A percentile compares a stretch with the other conserved stretches of the same genome.
Conservation (phyloP, 2,888 invertebrate species). For the Papilio elwesi region DNA sequence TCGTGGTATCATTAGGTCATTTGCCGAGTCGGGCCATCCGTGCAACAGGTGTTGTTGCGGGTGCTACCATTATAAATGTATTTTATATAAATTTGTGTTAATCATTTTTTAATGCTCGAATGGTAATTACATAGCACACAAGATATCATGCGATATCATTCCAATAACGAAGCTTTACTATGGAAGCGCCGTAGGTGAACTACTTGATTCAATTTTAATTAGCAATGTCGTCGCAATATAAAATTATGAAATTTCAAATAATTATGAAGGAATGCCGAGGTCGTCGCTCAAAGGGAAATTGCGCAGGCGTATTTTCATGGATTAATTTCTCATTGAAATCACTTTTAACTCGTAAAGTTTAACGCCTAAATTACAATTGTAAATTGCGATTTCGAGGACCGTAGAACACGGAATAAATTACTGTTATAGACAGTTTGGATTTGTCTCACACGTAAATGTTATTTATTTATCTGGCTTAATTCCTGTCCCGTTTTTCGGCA, state of each 20-base stretch:
- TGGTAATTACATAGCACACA: background rate
- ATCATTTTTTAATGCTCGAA: too few species aligned
- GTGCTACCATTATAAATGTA: too few species aligned
- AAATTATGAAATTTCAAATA: conserved; percentile 20
- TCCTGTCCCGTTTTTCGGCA: background rate
- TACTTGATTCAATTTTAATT: conserved; percentile 14
- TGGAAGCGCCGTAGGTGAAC: background rate
- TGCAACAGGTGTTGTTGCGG: too few species aligned
- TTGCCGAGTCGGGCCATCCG: too few species aligned
- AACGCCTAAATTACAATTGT: conserved; percentile 36
- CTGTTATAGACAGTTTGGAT: conserved; percentile 26
- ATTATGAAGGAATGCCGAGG: conserved; percentile 10
- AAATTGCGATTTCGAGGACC: conserved; percentile 28
- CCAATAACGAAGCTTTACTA: background rate
- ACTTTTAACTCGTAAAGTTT: conserved; percentile 32
- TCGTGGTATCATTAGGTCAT: too few species aligned
- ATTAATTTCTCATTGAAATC: conserved; percentile 31
- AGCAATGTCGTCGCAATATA: conserved; percentile 13
- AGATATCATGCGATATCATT: conserved; percentile 13
- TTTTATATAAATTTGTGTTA: too few species aligned
- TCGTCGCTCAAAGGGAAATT: background rate
- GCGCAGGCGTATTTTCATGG: conserved; percentile 22
- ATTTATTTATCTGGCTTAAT: conserved; percentile 9
- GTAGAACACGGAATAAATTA: conserved; percentile 35
- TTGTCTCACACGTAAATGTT: conserved; percentile 17